Evolutionary conservation across 37 sponge, comb jelly and placozoan species (phyloP).

Genomic region (Bolinopsis microptera): DNA sequence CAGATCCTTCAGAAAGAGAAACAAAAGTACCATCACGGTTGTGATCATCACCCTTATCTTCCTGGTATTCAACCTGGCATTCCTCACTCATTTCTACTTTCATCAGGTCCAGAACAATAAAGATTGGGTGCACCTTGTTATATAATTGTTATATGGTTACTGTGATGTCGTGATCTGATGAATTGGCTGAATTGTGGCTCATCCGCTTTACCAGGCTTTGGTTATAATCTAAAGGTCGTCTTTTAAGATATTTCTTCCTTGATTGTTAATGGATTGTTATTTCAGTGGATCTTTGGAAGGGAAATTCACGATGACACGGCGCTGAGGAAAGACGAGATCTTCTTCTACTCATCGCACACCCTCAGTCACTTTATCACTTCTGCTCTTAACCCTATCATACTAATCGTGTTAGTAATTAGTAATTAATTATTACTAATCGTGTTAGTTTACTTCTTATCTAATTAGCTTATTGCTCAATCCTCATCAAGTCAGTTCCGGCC

Average conservation of each 20-base stretch:
- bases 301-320: neutral
- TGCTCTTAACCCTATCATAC: neutral
- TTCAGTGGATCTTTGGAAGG: neutral
- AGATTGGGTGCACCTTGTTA: neutral
- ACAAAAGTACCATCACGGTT: neutral
- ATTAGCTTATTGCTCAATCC: no score
- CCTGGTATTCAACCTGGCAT: constrained; percentile 7
- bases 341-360: neutral
- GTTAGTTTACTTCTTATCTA: no score
- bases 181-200: no score
- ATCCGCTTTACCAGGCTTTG: no score
- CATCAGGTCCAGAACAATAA: neutral
- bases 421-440: no score
- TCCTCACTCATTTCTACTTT: neutral
- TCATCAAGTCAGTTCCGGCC: no score
- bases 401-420: neutral
- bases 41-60: neutral
- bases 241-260: no score
- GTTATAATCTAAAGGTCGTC: no score
- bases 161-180: no score
- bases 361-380: neutral
- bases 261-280: no score
- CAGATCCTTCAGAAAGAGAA: neutral
- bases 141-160: neutral
- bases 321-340: constrained; percentile 4